A percentile compares a stretch with the other conserved stretches of the same genome.
Conservation (phyloP, 2,113 vertebrate genomes). For the Lamprotornis superbus region DNA sequence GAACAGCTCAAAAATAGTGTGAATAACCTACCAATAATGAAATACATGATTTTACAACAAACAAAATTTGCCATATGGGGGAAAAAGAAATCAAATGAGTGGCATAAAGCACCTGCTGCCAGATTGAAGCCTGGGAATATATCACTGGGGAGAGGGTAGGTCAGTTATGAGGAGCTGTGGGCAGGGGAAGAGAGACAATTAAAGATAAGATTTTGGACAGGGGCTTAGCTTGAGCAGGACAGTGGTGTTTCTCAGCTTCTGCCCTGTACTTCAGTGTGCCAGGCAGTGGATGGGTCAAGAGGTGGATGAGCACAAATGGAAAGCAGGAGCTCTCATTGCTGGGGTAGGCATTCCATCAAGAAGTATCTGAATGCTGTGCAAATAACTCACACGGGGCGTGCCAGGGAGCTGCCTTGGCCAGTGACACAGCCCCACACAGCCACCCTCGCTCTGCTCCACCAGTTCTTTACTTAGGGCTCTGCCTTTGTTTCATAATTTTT, state of each 20-base stretch:
- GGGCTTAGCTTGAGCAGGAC: neutral
- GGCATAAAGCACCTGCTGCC: neutral
- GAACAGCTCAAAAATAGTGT: neutral
- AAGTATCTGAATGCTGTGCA: neutral
- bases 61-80: neutral
- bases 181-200: neutral
- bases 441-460: neutral
- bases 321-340: neutral
- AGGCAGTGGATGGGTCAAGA: neutral
- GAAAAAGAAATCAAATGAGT: neutral
- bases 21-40: neutral
- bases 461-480: neutral
- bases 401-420: neutral
- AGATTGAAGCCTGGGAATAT: neutral
- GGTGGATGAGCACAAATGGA: neutral
- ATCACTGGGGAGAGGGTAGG: neutral
- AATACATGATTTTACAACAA: neutral
- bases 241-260: neutral
- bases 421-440: neutral
- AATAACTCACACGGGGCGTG: accelerated
- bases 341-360: neutral
- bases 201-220: neutral
- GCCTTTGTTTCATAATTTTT: neutral
- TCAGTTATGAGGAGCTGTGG: neutral
- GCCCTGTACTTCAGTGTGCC: accelerated